These are phyloP conservation scores for Meriones psammophilus DNA, from an alignment of 2,797 vertebrate species.

Conservation along the genomic window DNA sequence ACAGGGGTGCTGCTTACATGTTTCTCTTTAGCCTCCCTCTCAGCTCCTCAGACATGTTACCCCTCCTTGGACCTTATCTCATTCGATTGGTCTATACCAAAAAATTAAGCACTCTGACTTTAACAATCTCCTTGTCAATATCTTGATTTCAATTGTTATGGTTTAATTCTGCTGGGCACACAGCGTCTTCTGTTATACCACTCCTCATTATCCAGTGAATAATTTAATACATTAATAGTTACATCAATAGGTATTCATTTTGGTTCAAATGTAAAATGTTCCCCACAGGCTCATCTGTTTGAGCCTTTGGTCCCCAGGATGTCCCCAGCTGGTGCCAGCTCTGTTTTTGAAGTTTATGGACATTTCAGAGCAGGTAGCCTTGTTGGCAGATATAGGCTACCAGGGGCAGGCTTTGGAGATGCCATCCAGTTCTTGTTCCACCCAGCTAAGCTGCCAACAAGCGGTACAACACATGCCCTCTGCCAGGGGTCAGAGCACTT, in stretches of 20 bases:
- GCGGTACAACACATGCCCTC: not conserved
- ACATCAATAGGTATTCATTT: not conserved
- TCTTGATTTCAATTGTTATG: not conserved
- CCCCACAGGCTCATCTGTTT: not conserved
- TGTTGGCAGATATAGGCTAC: not conserved
- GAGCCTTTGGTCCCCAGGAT: not conserved
- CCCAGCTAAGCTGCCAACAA: not conserved
- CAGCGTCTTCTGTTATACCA: not conserved
- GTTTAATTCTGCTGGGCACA: not conserved
- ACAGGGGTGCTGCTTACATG: not conserved
- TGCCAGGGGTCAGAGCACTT: not conserved
- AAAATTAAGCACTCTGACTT: not conserved
- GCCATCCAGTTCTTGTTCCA: not conserved
- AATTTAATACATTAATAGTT: not conserved
- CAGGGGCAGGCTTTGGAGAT: not conserved
- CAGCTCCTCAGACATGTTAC: not conserved
- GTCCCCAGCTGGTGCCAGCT: not conserved
- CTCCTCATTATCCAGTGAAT: not conserved
- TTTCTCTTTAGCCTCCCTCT: not conserved
- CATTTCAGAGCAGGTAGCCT: not conserved
- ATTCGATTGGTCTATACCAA: not conserved
- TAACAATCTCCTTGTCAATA: not conserved
- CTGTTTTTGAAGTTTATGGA: not conserved
- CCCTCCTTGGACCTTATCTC: not conserved
- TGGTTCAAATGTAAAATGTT: not conserved